Evolutionary conservation across 2,888 invertebrate genomes (phyloP).

Genomic region (Trichogramma evanescens): DNA sequence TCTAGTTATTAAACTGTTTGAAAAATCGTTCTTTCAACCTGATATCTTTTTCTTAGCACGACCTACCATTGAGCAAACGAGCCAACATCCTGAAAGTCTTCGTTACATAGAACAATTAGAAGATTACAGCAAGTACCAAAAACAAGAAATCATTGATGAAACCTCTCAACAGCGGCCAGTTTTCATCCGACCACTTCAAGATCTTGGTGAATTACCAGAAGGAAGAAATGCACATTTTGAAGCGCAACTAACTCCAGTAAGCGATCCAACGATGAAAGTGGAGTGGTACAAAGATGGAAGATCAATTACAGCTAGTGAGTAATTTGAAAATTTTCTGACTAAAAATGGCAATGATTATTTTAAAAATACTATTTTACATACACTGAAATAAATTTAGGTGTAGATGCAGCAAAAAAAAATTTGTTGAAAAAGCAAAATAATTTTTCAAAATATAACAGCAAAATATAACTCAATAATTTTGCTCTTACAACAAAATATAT

Average conservation of each 20-base stretch:
- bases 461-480: not conserved
- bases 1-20: not conserved
- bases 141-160: slow-evolving; percentile 79
- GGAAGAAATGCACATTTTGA: slow-evolving; percentile 90
- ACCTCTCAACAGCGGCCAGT: slow-evolving; percentile 72
- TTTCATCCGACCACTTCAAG: slow-evolving; percentile 80
- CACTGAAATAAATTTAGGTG: too few species aligned
- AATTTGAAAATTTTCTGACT: not conserved
- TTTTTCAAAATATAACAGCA: not conserved
- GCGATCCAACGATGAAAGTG: slow-evolving; percentile 88
- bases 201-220: slow-evolving; percentile 80
- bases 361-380: not conserved
- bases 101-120: slow-evolving; percentile 86
- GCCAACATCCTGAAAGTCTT: slow-evolving; percentile 86
- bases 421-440: not conserved
- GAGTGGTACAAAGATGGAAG: slow-evolving; percentile 94
- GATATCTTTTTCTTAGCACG: slow-evolving; percentile 50
- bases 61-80: slow-evolving; percentile 76
- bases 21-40: not conserved
- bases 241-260: slow-evolving; percentile 84
- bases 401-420: not conserved
- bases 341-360: not conserved
- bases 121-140: slow-evolving; percentile 81
- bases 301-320: slow-evolving; percentile 83
- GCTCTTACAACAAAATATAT: not conserved